These are phyloP conservation scores for Poeciliopsis infans DNA, from an alignment of 2,797 vertebrate species.

Conservation along the genomic window DNA sequence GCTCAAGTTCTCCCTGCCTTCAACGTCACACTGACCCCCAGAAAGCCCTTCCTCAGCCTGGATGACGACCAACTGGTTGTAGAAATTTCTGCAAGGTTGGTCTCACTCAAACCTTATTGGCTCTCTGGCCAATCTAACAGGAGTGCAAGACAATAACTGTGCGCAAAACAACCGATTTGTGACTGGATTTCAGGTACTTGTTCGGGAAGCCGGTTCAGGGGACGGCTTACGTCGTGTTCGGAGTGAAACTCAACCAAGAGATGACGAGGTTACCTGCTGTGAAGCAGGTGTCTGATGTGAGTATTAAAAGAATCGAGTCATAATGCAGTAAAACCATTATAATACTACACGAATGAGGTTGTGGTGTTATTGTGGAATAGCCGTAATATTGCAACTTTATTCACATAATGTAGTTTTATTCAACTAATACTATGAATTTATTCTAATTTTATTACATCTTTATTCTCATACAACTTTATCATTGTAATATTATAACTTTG, in stretches of 20 bases:
- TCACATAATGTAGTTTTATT: too few relatives aligned
- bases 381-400: too few relatives aligned
- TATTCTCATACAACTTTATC: too few relatives aligned
- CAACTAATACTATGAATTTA: too few relatives aligned
- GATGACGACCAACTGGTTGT: conserved; percentile 70
- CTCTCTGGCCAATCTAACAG: neutral
- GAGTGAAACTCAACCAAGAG: conserved; percentile 69
- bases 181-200: conserved; percentile 70
- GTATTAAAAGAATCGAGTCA: conserved; percentile 4
- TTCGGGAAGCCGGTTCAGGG: conserved; percentile 77
- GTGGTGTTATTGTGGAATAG: too few relatives aligned
- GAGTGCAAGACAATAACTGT: neutral
- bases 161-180: neutral
- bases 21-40: conserved; percentile 77
- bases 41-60: conserved; percentile 66
- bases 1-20: conserved; percentile 81
- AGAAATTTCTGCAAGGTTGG: conserved; percentile 74
- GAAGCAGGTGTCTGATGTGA: conserved; percentile 76
- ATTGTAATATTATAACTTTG: too few relatives aligned
- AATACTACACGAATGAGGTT: too few relatives aligned
- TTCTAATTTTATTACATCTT: too few relatives aligned
- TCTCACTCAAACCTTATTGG: neutral
- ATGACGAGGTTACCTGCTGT: conserved; percentile 72
- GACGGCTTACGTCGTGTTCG: conserved; percentile 80
- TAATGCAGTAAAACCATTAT: too few relatives aligned